Base-by-base conservation (phyloP, 2,888 invertebrate species). In the Pachycephus smyrnensis region DNA sequence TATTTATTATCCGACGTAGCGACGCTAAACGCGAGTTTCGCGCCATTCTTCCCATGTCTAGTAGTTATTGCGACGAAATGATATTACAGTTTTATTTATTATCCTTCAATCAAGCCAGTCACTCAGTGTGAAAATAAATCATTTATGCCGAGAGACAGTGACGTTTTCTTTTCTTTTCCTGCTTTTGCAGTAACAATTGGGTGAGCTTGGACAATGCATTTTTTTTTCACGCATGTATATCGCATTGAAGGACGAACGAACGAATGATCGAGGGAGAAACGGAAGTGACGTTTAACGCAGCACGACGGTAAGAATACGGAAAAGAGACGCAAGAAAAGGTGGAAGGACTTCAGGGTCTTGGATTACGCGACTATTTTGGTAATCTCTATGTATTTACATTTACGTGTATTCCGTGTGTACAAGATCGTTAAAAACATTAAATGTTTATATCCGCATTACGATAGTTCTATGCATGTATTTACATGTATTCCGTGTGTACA, bases 351-450 rank as follows among this genome's bases (percentile, higher is more conserved):
- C 9, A 30, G 12, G 32, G 15, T 31, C 12, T 31, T 12, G 4
- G 30, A 69, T 12, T 15, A 31, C 32, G 71, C 71, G 71, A 31
- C 33, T 71, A 79, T 87, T 89, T 87, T 84, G 87, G 86, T 89
- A 89, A 88, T 87, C 87, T 89, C 87, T 88, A 90, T 91, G 88
- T 91, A 91, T 91, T 90, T 91, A 91, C 90, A 90, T 88, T 89
- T 90, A 89, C 86, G 88, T 90, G 86, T 89, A 88, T 88, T 55
- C 86, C 86, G 85, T 89, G 90, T 91, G 89, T 91, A 91, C 90
- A 90, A 90, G 90, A 90, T 89, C 88, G 87, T 90, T 90, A 90
- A 90, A 90, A 90, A 90, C 90, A 90, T 90, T 89, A 89, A 90
- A 90, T 89, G 89, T 90, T 90, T 88, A 89, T 88, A 88, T 87